phyloP scores from a whole-genome alignment of 2,113 vertebrate species.

The Lanius ludovicianus region DNA sequence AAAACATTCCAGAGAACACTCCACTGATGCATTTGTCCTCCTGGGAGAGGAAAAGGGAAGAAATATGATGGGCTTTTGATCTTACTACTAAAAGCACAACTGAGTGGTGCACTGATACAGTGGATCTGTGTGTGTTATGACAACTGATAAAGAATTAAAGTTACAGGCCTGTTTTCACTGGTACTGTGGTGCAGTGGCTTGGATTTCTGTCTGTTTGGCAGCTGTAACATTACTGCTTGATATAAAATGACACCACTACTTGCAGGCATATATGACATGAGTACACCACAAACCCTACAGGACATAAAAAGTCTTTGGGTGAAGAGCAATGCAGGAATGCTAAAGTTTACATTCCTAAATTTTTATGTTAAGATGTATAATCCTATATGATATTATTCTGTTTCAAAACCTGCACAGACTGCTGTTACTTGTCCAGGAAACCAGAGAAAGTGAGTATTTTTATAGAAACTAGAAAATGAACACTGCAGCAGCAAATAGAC shows the following conservation, averaged over 20 bases:
- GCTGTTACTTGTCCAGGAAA: background rate
- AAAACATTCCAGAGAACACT: background rate
- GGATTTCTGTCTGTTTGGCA: background rate
- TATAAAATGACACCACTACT: background rate
- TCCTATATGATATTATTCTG: background rate
- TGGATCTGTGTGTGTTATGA: background rate
- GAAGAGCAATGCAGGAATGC: background rate
- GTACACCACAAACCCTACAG: background rate
- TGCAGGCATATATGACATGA: background rate
- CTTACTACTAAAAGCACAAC: background rate
- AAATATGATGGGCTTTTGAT: background rate
- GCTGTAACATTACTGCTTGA: background rate
- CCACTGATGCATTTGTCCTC: background rate
- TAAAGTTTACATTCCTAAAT: background rate
- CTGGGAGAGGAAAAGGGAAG: background rate
- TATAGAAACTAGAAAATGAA: background rate
- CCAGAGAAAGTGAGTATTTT: background rate
- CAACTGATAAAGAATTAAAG: background rate
- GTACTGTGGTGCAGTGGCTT: fast-evolving
- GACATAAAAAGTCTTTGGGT: background rate
- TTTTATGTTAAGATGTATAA: background rate
- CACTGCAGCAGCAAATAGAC: background rate
- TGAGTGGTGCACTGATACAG: fast-evolving
- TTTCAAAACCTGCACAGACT: background rate
- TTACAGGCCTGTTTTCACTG: background rate